Conservation (phyloP, 2,113 vertebrate species). For the Collichthys lucidus region DNA sequence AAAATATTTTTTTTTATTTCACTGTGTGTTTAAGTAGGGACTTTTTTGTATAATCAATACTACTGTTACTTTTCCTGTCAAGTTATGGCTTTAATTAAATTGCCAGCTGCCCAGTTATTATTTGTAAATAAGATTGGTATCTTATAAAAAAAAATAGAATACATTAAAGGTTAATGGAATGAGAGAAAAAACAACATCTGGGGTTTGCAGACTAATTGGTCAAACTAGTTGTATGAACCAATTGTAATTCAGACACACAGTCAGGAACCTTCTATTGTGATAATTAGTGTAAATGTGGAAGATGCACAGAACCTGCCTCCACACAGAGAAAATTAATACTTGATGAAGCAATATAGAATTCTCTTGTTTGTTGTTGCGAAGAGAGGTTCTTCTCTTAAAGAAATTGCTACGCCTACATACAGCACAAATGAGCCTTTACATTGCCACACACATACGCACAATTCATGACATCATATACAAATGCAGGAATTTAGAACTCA, state of each 20-base stretch:
- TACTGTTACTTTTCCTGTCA: neutral
- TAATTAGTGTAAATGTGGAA: conserved; percentile 3
- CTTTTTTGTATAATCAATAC: neutral
- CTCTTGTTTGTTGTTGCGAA: neutral
- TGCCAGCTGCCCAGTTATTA: neutral
- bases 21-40: neutral
- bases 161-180: neutral
- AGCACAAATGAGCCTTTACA: neutral
- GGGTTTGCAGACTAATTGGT: neutral
- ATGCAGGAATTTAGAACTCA: neutral
- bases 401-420: neutral
- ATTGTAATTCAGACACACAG: neutral
- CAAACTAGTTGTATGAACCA: neutral
- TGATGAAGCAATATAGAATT: conserved; percentile 24
- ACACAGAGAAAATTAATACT: conserved; percentile 36
- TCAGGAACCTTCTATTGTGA: neutral
- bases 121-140: neutral
- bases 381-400: neutral
- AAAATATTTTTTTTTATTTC: no score
- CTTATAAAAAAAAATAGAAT: neutral
- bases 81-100: neutral
- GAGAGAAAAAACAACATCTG: neutral
- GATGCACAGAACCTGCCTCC: neutral
- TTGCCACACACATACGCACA: neutral
- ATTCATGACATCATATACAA: conserved; percentile 13